These are phyloP conservation scores for Andinoacara biseriatus DNA, from an alignment of 2,113 vertebrate species.

Conservation along the genomic window DNA sequence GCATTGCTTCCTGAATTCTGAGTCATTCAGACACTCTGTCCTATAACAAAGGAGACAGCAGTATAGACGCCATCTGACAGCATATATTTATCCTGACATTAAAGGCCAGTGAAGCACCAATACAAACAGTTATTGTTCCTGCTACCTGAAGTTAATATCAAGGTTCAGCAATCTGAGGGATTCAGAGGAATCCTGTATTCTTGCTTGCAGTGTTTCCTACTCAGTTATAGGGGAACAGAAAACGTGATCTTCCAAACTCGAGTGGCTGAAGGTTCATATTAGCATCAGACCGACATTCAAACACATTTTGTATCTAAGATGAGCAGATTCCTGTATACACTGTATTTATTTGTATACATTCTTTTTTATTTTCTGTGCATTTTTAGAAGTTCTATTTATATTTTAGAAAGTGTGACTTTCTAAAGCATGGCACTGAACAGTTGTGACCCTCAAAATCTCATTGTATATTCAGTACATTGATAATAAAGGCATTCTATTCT, in stretches of 20 bases:
- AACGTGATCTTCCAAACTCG: too few species aligned
- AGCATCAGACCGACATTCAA: background rate
- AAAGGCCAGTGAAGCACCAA: background rate
- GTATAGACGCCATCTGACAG: background rate
- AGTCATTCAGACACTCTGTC: rapidly evolving
- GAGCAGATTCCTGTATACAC: background rate
- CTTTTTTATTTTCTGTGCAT: too few species aligned
- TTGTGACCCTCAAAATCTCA: too few species aligned
- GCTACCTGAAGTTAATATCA: background rate
- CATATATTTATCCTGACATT: background rate
- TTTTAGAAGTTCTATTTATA: too few species aligned
- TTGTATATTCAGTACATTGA: too few species aligned
- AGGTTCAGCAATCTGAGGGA: background rate
- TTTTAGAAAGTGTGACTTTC: too few species aligned
- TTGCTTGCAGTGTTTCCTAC: too few species aligned
- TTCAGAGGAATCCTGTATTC: too few species aligned
- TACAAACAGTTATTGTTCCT: background rate
- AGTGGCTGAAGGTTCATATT: background rate
- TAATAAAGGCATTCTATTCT: too few species aligned
- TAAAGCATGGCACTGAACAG: too few species aligned
- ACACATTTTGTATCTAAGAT: background rate
- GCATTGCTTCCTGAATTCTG: conserved; percentile 10
- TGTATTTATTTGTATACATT: too few species aligned
- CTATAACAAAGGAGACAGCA: conserved; percentile 21
- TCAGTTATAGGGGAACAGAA: background rate